phyloP scores from a whole-genome alignment of 2,888 invertebrate genomes.

The Arrhopalites spinosus region DNA sequence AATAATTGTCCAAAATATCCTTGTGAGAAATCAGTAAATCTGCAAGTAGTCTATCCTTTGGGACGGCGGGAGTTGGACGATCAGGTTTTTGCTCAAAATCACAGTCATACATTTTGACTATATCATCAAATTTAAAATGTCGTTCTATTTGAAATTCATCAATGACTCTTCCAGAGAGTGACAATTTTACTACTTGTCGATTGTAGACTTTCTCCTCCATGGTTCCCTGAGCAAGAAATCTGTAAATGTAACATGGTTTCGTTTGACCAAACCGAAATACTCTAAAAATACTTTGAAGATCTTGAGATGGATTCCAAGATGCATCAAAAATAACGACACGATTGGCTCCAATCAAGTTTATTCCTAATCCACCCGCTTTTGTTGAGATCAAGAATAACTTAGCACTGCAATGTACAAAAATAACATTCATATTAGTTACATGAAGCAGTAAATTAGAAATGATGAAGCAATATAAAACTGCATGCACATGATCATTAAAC shows the following conservation, averaged over 20 bases:
- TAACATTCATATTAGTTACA: not conserved
- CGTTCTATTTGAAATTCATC: slow-evolving; percentile 82
- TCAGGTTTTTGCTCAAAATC: slow-evolving; percentile 77
- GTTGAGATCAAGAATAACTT: slow-evolving; percentile 94
- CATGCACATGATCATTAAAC: too few relatives aligned
- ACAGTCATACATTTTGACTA: slow-evolving; percentile 80
- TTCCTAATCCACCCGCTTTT: slow-evolving; percentile 94
- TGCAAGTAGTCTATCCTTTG: slow-evolving; percentile 82
- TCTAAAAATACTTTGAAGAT: slow-evolving; percentile 97
- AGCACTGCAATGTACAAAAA: slow-evolving; percentile 59
- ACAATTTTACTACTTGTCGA: slow-evolving; percentile 81
- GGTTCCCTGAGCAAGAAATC: slow-evolving; percentile 88
- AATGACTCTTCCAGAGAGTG: slow-evolving; percentile 81
- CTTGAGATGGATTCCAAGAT: slow-evolving; percentile 93
- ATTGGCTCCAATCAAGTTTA: slow-evolving; percentile 96
- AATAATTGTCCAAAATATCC: slow-evolving; percentile 65
- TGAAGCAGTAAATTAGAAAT: not conserved
- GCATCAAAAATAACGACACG: slow-evolving; percentile 98
- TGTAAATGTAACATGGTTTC: slow-evolving; percentile 95
- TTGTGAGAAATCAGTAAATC: slow-evolving; percentile 68
- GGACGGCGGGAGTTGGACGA: slow-evolving; percentile 74
- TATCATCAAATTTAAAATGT: slow-evolving; percentile 89
- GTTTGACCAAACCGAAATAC: slow-evolving; percentile 97
- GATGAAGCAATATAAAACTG: not conserved
- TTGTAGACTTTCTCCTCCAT: slow-evolving; percentile 94